These are phyloP conservation scores for Holacanthus passer DNA, from an alignment of 2,113 vertebrate genomes.

Conservation along the genomic window DNA sequence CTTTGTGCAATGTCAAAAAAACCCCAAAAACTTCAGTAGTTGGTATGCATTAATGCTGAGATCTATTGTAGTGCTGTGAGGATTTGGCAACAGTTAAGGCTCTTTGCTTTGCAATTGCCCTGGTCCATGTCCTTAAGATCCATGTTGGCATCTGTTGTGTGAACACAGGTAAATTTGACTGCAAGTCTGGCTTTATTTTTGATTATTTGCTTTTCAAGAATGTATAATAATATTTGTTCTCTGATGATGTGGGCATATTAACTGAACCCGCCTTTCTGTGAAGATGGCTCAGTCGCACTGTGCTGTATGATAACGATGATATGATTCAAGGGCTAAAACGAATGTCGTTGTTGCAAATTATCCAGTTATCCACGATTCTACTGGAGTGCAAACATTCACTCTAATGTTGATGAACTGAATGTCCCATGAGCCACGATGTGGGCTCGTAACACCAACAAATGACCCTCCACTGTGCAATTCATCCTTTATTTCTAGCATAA, in stretches of 20 bases:
- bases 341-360: slow-evolving; percentile 17
- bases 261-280: neutral
- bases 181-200: neutral
- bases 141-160: neutral
- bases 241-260: neutral
- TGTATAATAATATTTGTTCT: neutral
- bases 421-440: slow-evolving; percentile 2
- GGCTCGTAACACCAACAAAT: slow-evolving; percentile 33
- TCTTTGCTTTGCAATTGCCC: neutral
- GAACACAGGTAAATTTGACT: no score
- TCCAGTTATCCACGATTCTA: slow-evolving; percentile 1
- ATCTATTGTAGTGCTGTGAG: neutral
- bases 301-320: neutral
- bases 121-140: neutral
- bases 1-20: neutral
- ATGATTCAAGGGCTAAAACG: neutral
- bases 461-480: slow-evolving; percentile 30
- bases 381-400: slow-evolving; percentile 26
- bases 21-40: no score
- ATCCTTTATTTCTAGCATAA: slow-evolving; percentile 53
- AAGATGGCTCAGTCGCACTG: neutral
- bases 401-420: slow-evolving; percentile 21
- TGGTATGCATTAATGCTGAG: neutral
- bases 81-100: neutral
- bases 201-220: no score